These are phyloP conservation scores for Phalacrocorax pelagicus DNA, from an alignment of 2,113 vertebrate species.

Conservation along the genomic window DNA sequence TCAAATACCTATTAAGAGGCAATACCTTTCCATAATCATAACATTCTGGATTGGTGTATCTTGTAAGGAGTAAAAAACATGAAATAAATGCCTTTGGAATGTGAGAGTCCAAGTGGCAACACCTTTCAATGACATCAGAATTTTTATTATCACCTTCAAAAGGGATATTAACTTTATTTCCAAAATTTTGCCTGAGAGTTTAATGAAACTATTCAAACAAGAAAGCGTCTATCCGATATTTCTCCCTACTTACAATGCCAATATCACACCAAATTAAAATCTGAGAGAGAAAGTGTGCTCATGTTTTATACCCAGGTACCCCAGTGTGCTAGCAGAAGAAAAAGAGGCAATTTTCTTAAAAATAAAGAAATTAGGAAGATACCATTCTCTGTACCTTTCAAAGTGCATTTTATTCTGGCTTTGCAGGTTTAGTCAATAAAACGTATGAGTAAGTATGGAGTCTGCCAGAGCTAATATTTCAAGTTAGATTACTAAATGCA, in stretches of 20 bases:
- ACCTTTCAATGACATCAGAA: background rate
- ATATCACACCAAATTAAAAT: background rate
- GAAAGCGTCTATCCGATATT: background rate
- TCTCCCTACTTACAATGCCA: background rate
- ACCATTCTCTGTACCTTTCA: background rate
- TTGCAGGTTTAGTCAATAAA: background rate
- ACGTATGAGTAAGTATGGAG: background rate
- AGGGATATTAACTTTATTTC: fast-evolving
- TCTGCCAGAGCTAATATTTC: background rate
- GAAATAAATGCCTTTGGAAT: background rate
- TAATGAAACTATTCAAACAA: background rate
- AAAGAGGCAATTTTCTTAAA: background rate
- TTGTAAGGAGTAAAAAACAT: background rate
- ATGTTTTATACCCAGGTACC: background rate
- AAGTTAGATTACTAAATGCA: background rate
- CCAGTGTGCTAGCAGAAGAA: background rate
- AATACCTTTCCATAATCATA: background rate
- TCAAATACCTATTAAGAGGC: background rate
- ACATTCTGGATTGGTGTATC: background rate
- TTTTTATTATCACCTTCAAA: background rate
- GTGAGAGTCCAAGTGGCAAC: background rate
- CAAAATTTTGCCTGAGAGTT: background rate
- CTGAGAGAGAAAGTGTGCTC: fast-evolving
- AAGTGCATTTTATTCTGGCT: background rate
- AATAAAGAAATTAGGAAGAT: background rate